Base-by-base conservation (phyloP, 2,797 vertebrate species). In the Muscicapa comitata region DNA sequence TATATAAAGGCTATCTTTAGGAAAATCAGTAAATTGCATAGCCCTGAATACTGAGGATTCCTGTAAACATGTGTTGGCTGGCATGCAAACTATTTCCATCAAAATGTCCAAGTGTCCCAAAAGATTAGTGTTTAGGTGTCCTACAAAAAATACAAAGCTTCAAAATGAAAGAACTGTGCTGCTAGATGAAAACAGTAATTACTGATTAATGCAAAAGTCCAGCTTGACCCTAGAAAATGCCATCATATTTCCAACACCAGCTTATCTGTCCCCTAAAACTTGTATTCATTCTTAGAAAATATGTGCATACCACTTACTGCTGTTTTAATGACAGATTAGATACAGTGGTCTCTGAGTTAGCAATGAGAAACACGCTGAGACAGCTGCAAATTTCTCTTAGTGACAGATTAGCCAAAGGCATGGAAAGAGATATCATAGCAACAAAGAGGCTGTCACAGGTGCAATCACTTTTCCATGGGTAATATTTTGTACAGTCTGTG, bases 401-500 rank as follows among this genome's bases (percentile, higher is more conserved):
- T 86, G 84, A 93, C 72, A 87, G 84, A 95, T 94, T 95, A 89
- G 75, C 91, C 84, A 91, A 80, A 93, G 86, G 81, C 88, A 86
- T 66, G 35, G 84, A 86, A 95, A 94, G 74, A 94, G 82, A 94
- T 77, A 77, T 68, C 72, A 93, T 89, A 92, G 86, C 81, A 96
- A 93, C 85, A 92, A 89, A 87, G 65, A 88, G 68, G 19, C 72
- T 86, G 89, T 91, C 89, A 80, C 66, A 88, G 90, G 58, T 77
- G 72, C 68, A 94, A 75, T 95, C 81, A 77, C 35, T 79, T 89
- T 82, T 89, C 86, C 81, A 80, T 11, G 50, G 50, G 31, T 75
- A 92, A 55, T 91, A 93, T 94, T 94, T 93, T 95, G 61, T 77
- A 62, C 38, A 80, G 61, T 80, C 62, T 94, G 38, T 77, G 61